Conservation (phyloP, 2,888 invertebrate genomes). For the Stictocephala bisonia region DNA sequence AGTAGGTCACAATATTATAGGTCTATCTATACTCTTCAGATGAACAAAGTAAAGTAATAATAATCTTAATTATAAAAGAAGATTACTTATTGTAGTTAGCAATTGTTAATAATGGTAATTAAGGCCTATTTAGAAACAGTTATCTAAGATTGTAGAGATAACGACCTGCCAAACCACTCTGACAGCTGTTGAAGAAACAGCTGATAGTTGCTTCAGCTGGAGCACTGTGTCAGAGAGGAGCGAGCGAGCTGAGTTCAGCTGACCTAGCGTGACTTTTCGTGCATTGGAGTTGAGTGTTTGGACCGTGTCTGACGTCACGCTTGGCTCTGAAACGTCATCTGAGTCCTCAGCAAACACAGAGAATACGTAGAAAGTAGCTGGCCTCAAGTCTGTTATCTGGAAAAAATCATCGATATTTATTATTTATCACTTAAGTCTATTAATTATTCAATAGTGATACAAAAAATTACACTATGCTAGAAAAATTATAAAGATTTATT, state of each 20-base stretch:
- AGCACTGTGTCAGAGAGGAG: constrained; percentile 83
- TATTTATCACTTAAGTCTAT: too few relatives aligned
- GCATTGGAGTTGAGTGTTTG: constrained; percentile 75
- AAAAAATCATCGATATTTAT: too few relatives aligned
- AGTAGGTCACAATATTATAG: too few relatives aligned
- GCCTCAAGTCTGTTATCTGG: constrained; percentile 74
- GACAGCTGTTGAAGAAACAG: constrained; percentile 80
- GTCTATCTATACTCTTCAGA: too few relatives aligned
- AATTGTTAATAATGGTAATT: too few relatives aligned
- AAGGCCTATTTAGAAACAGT: too few relatives aligned
- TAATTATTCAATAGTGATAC: too few relatives aligned
- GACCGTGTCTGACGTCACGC: constrained; percentile 76
- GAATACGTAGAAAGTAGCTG: constrained; percentile 86
- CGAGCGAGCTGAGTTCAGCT: constrained; percentile 79
- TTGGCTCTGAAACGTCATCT: constrained; percentile 85
- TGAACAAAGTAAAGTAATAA: too few relatives aligned
- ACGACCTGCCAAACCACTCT: constrained; percentile 87
- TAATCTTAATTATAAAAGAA: too few relatives aligned
- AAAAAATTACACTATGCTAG: too few relatives aligned
- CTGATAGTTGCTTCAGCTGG: constrained; percentile 73
- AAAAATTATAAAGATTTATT: too few relatives aligned
- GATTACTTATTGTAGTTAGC: too few relatives aligned
- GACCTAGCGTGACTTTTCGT: constrained; percentile 73
- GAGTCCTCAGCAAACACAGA: constrained; percentile 86
- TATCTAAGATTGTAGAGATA: neutral